These are phyloP conservation scores for Agrypnia vestita DNA, from an alignment of 1,140 invertebrate species.

Conservation along the genomic window DNA sequence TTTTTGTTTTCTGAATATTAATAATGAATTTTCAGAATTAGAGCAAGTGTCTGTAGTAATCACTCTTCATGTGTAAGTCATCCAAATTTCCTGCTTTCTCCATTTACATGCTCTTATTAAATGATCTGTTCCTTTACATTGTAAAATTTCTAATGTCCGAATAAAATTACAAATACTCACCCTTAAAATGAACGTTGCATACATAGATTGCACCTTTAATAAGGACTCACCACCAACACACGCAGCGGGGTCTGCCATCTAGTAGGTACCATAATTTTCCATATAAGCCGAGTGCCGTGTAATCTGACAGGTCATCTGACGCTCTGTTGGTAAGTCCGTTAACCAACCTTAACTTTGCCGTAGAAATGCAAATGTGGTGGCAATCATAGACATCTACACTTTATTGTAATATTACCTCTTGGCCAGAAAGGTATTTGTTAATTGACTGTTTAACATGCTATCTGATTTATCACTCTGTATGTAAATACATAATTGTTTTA, in stretches of 20 bases:
- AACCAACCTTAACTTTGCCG: constrained; percentile 26
- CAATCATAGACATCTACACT: constrained; percentile 22
- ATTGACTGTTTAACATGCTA: constrained; percentile 26
- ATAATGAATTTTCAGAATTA: too few relatives aligned
- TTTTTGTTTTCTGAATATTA: too few relatives aligned
- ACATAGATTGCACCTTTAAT: too few relatives aligned
- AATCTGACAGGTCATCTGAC: constrained; percentile 41
- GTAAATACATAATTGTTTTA: background rate
- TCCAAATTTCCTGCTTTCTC: too few relatives aligned
- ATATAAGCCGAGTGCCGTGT: constrained; percentile 33
- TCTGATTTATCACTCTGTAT: constrained; percentile 5
- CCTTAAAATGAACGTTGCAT: too few relatives aligned
- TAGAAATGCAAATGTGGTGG: constrained; percentile 22
- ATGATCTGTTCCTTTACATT: too few relatives aligned
- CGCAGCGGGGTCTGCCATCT: constrained; percentile 16
- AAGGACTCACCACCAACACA: background rate
- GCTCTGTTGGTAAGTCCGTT: constrained; percentile 23
- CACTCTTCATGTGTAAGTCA: too few relatives aligned
- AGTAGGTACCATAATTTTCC: constrained; percentile 26
- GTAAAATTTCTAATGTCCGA: too few relatives aligned
- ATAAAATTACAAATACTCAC: too few relatives aligned
- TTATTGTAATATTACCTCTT: constrained; percentile 36
- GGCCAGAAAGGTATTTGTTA: constrained; percentile 31
- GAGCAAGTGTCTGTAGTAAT: too few relatives aligned
- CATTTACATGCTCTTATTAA: too few relatives aligned